These are phyloP conservation scores for Myotis findleyi DNA, from an alignment of 2,797 vertebrate genomes.

Conservation along the genomic window DNA sequence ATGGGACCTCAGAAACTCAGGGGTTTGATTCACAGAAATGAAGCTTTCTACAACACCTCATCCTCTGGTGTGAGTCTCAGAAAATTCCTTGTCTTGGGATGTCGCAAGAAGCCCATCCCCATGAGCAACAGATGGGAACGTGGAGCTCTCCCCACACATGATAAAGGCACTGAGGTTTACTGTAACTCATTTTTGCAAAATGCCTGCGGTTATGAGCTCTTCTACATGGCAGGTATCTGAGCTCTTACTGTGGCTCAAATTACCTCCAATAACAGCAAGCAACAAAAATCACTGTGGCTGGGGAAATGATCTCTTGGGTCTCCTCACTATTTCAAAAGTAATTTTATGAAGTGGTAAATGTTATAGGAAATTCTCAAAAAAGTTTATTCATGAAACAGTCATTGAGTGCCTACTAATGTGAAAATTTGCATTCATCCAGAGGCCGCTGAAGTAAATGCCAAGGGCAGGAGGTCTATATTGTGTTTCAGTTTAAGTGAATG, in stretches of 20 bases:
- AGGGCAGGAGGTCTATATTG: not conserved
- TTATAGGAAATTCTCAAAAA: not conserved
- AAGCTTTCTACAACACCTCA: too few species aligned
- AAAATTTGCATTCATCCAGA: not conserved
- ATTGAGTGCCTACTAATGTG: not conserved
- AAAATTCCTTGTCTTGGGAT: too few species aligned
- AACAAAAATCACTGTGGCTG: not conserved
- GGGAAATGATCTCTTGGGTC: not conserved
- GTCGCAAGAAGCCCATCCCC: too few species aligned
- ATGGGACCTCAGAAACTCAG: too few species aligned
- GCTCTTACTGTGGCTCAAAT: not conserved
- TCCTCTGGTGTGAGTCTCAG: too few species aligned
- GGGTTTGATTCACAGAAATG: too few species aligned
- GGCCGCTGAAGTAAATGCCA: not conserved
- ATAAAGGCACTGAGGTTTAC: not conserved
- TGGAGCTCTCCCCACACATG: too few species aligned
- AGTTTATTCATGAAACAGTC: not conserved
- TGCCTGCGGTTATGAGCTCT: not conserved
- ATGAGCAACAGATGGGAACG: too few species aligned
- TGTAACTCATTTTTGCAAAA: not conserved
- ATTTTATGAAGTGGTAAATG: not conserved
- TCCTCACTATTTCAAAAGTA: not conserved
- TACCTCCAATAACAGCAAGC: not conserved
- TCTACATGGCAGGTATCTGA: not conserved
- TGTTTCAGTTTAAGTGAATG: not conserved